Base-by-base conservation (phyloP, 2,888 invertebrate genomes). In the Clostera curtula region DNA sequence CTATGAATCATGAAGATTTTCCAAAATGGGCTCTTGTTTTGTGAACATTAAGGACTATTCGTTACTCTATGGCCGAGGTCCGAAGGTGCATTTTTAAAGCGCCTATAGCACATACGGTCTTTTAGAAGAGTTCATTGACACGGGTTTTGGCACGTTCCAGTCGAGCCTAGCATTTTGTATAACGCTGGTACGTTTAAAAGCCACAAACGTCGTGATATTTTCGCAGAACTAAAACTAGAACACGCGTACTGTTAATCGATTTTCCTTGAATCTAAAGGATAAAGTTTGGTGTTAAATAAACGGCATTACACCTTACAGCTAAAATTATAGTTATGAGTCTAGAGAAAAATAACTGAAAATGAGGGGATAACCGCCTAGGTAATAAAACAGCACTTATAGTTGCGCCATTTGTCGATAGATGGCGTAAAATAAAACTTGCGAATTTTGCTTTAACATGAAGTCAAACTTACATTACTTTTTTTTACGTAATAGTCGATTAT, bases 41-140 rank as follows among this genome's bases (percentile, higher is more conserved):
- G 40, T n/a, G 36, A 34, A 2, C 1, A 28, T 42, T 47, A 39
- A 60, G 60, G 46, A 36, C 47, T 48, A 65, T 49, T 66, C 68
- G 64, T 38, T 54, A 36, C 63, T 51, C 37, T 73, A 17, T 11
- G 1, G 0, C 1, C 2, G 4, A 27, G 32, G 12, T 1, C 14
- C 37, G 70, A 62, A 54, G 56, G 64, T 57, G 38, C 49, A 59
- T 56, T 65, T 68, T 75, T 31, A 48, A 34, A 37, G 24, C 36
- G 26, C 35, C 26, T 27, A 29, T 17, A 25, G 34, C 31, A 29
- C 36, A 46, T 53, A 61, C 61, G 62, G 64, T 60, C 63, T 76
- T 76, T 56, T 61, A 66, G 66, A 59, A 51, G 60, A 54, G 80
- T 76, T 82, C 80, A 79, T 60, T 74, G 80, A 79, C 80, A 69